These are phyloP conservation scores for Mus pahari DNA, from an alignment of 2,113 vertebrate genomes.

Conservation along the genomic window DNA sequence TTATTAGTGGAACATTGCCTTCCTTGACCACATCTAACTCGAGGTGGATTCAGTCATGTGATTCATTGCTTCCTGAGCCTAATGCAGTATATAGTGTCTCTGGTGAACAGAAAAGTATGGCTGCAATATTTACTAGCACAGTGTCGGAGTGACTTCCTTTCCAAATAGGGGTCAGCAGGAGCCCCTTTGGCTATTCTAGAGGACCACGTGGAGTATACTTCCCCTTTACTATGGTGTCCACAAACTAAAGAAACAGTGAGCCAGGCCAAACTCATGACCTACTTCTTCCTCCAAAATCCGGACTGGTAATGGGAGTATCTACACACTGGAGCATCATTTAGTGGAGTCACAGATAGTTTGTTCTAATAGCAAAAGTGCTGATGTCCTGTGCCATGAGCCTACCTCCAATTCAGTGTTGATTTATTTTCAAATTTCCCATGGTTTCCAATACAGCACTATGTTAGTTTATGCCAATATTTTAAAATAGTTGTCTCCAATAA, in stretches of 20 bases:
- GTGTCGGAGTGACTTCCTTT: neutral
- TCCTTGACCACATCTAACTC: neutral
- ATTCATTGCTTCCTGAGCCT: neutral
- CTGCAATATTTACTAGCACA: neutral
- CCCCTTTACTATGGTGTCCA: neutral
- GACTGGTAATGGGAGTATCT: slow-evolving; percentile 26
- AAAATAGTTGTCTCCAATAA: neutral
- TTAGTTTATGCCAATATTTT: slow-evolving; percentile 47
- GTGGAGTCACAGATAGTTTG: neutral
- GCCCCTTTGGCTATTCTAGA: neutral
- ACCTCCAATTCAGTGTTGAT: slow-evolving; percentile 17
- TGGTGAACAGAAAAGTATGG: neutral
- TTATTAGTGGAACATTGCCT: neutral
- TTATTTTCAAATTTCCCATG: slow-evolving; percentile 37
- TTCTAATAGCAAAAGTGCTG: neutral
- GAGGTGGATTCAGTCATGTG: neutral
- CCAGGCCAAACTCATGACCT: neutral
- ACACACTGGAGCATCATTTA: neutral
- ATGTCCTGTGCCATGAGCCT: neutral
- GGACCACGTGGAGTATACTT: neutral
- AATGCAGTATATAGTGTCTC: neutral
- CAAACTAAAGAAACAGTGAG: neutral
- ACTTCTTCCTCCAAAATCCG: slow-evolving; percentile 19
- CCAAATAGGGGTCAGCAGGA: neutral
- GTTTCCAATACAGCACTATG: slow-evolving; percentile 33